Evolutionary conservation across 1,140 invertebrate genomes (phyloP).

Genomic region (Mylabris phalerata): DNA sequence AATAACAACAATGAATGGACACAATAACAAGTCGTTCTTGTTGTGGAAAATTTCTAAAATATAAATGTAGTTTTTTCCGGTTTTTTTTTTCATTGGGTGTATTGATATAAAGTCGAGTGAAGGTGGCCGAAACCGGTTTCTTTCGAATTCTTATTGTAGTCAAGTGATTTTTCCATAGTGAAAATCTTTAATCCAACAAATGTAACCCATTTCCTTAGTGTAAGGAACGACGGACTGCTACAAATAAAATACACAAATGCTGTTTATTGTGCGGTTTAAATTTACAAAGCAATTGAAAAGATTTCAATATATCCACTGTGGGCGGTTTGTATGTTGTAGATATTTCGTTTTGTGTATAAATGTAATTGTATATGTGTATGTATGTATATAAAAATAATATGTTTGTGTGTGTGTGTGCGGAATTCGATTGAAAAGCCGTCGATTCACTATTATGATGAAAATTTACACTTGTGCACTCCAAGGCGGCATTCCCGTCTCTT

Average conservation of each 20-base stretch:
- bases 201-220: constrained; percentile 38
- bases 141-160: too few relatives aligned
- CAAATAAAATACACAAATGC: constrained; percentile 42
- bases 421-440: constrained; percentile 23
- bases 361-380: constrained; percentile 2
- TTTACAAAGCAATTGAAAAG: constrained; percentile 44
- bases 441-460: constrained; percentile 40
- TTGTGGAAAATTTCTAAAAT: too few relatives aligned
- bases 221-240: constrained; percentile 33
- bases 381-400: constrained; percentile 3
- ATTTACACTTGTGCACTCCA: constrained; percentile 44
- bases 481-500: constrained; percentile 34
- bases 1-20: too few relatives aligned
- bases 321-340: constrained; percentile 32
- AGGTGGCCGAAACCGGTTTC: background rate
- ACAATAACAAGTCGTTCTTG: too few relatives aligned
- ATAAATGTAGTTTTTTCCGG: background rate
- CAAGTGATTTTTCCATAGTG: constrained; percentile 28
- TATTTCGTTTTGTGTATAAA: constrained; percentile 11
- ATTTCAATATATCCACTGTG: constrained; percentile 41
- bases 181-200: constrained; percentile 40
- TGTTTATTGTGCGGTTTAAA: constrained; percentile 37
- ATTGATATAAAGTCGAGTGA: constrained; percentile 17
- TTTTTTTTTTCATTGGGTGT: background rate
- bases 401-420: background rate